Percentiles rank a stretch among this genome's conserved stretches.
phyloP scores from a whole-genome alignment of 2,113 vertebrate genomes.

The Oreotrochilus melanogaster region DNA sequence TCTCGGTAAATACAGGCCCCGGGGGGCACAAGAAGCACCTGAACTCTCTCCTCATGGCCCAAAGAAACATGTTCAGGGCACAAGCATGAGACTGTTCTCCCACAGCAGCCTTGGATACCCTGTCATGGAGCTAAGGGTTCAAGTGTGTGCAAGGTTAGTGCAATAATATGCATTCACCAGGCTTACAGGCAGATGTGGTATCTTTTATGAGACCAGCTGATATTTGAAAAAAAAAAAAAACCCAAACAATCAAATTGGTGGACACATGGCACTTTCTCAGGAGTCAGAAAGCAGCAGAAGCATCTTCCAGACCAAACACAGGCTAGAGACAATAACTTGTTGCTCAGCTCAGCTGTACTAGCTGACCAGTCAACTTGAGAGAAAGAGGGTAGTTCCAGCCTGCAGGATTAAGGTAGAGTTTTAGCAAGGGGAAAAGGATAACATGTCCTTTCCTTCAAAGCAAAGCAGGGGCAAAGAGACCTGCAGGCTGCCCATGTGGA shows the following conservation, averaged over 20 bases:
- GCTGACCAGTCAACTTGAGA: neutral
- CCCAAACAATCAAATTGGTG: neutral
- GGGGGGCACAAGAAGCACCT: neutral
- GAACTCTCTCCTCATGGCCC: neutral
- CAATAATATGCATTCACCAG: neutral
- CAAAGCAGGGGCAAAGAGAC: neutral
- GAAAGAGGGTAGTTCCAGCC: neutral
- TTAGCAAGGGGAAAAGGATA: neutral
- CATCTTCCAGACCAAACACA: neutral
- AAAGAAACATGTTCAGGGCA: neutral
- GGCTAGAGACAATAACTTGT: neutral
- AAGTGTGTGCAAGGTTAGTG: neutral
- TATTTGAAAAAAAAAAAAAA: neutral
- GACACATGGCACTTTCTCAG: neutral
- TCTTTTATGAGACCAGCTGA: neutral
- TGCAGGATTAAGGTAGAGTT: neutral
- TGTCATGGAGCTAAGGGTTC: neutral
- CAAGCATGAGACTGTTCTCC: rapidly evolving
- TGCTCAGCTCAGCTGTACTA: neutral
- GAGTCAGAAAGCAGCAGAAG: neutral
- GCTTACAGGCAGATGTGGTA: rapidly evolving
- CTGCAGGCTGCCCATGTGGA: neutral
- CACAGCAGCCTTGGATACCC: neutral
- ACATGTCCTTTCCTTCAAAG: neutral
- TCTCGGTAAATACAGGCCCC: neutral